Evolutionary conservation across 2,888 invertebrate genomes (phyloP), one percentile per base, ranked within the genome.

Genomic region (Tigriopus californicus): DNA sequence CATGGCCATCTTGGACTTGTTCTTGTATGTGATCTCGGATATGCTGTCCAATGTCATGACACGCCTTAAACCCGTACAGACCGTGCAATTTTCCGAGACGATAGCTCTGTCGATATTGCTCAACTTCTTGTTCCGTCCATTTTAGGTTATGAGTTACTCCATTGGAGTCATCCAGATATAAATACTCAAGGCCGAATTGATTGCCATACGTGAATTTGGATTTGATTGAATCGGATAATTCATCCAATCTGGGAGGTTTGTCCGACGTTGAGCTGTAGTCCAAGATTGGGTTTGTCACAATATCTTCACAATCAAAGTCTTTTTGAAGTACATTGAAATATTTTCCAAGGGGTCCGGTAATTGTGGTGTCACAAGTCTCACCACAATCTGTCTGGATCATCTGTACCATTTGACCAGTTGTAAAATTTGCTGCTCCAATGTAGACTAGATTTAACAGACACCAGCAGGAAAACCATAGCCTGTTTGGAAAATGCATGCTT

Each of bases 321-420:
- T 56, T 56, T n/a, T 56, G 12, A 20, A 56, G 8, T 1, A 15
- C 46, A 10, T 8, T 24, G 24, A 42, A 56, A 44, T 56, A 56
- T 46, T 33, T 44, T n/a, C 44, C 33, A n/a, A 6, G 24, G 18
- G 20, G n/a, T 15, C 20, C n/a, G 13, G 12, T 44, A 12, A 18
- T 25, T 10, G 41, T 10, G 10, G 56, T 56, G n/a, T 56, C 44
- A 15, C 56, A 56, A 46, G 44, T 46, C 20, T 56, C 56, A 12
- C 56, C 56, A 56, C 56, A 56, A n/a, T 56, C 44, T 13, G 6
- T 22, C 22, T 49, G 13, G 6, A 20, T 13, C 49, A 49, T 33
- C 8, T 33, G 33, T 5, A 33, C 33, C 8, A 3, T 33, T 8
- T 33, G 33, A 33, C 33, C 33, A 3, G 8, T 33, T 33, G 33